These are phyloP conservation scores for Poicephalus gulielmi DNA, from an alignment of 2,113 vertebrate genomes.

Conservation along the genomic window DNA sequence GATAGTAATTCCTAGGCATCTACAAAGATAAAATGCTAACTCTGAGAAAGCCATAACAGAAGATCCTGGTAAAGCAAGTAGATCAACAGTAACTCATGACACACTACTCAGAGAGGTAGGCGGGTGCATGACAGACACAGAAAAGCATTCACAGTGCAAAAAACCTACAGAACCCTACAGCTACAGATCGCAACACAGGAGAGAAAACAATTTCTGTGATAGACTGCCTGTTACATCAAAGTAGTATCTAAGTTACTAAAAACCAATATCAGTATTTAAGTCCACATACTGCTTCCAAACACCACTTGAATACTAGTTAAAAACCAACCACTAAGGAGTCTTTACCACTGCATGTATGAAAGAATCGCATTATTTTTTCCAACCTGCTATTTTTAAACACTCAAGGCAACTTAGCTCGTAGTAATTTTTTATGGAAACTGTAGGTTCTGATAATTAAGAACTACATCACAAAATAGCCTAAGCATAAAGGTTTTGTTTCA, in stretches of 20 bases:
- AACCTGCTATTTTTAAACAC: background rate
- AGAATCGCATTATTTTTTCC: background rate
- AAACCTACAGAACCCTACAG: background rate
- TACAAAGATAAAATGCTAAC: background rate
- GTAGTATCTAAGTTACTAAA: background rate
- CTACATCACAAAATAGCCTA: background rate
- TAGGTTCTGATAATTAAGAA: background rate
- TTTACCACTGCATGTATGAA: background rate
- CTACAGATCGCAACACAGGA: background rate
- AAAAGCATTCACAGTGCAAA: background rate
- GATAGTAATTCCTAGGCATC: conserved; percentile 2
- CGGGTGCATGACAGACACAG: background rate
- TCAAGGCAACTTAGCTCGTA: background rate
- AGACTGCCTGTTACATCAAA: background rate
- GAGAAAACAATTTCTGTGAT: background rate
- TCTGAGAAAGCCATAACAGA: background rate
- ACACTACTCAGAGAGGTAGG: background rate
- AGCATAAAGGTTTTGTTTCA: background rate
- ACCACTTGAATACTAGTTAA: conserved; percentile 33
- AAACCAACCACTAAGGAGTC: background rate
- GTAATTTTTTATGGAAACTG: background rate
- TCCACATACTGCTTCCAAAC: background rate
- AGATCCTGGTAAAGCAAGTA: background rate
- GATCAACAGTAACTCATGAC: background rate
- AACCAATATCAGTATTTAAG: conserved; percentile 20